Evolutionary conservation across 2,113 vertebrate genomes (phyloP).

Genomic region (Parus major): DNA sequence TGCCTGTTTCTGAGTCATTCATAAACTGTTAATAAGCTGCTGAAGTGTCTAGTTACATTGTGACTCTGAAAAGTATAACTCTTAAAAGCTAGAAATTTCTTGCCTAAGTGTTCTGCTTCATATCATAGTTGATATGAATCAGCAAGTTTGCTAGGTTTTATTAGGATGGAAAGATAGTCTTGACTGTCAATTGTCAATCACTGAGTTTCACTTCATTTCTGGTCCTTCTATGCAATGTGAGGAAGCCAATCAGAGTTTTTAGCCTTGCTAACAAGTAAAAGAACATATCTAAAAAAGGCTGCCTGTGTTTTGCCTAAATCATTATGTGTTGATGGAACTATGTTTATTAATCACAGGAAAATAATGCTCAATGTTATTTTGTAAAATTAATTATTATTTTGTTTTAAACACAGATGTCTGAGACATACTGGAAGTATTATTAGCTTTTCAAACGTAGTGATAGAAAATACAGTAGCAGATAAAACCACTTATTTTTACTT

Average conservation of each 20-base stretch:
- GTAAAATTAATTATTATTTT: background rate
- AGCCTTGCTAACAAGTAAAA: background rate
- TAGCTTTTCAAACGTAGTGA: background rate
- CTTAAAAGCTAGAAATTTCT: background rate
- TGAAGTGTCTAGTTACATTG: background rate
- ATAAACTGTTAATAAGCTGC: background rate
- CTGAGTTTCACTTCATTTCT: background rate
- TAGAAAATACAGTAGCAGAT: background rate
- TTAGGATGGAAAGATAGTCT: background rate
- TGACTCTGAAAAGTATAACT: background rate
- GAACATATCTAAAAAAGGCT: background rate
- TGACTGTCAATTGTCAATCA: fast-evolving
- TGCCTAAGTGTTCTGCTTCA: background rate
- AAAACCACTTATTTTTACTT: background rate
- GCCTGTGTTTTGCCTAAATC: background rate
- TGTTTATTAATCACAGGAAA: background rate
- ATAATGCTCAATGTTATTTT: background rate
- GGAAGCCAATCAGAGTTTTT: background rate
- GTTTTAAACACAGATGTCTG: background rate
- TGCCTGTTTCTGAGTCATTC: background rate
- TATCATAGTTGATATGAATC: background rate
- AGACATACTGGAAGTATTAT: background rate
- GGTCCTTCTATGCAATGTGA: background rate
- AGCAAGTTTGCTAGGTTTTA: background rate
- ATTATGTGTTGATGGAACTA: background rate